phyloP scores from a whole-genome alignment of 2,888 invertebrate genomes.

The Heliconius erato region DNA sequence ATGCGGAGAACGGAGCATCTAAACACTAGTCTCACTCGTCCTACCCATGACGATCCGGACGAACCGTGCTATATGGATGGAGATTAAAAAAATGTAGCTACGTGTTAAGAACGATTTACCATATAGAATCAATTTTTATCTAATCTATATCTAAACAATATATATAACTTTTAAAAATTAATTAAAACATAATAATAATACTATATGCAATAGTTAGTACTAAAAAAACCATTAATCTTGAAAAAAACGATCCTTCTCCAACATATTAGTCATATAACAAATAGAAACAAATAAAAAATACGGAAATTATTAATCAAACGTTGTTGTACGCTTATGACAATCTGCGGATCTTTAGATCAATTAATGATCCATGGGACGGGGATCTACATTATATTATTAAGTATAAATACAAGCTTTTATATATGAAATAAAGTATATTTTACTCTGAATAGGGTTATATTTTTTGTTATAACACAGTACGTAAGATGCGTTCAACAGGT shows the following conservation, averaged over 20 bases:
- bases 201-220: too few relatives aligned
- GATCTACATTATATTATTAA: neutral
- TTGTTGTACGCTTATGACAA: conserved; percentile 1
- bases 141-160: too few relatives aligned
- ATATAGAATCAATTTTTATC: too few relatives aligned
- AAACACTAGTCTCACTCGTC: too few relatives aligned
- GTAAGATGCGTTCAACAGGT: conserved; percentile 56
- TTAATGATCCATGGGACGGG: neutral
- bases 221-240: neutral
- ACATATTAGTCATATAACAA: neutral
- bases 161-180: too few relatives aligned
- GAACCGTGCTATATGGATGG: too few relatives aligned
- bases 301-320: conserved; percentile 1
- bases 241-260: neutral
- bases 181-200: too few relatives aligned
- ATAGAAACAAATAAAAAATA: neutral
- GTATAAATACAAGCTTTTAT: neutral
- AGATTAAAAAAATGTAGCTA: too few relatives aligned
- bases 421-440: conserved; percentile 21
- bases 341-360: neutral
- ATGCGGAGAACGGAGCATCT: too few relatives aligned
- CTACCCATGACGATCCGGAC: too few relatives aligned
- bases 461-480: conserved; percentile 46
- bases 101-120: too few relatives aligned
- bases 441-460: conserved; percentile 21